A percentile compares a stretch with the other conserved stretches of the same genome.
Conservation (phyloP, 2,113 vertebrate species). For the Cettia cetti region DNA sequence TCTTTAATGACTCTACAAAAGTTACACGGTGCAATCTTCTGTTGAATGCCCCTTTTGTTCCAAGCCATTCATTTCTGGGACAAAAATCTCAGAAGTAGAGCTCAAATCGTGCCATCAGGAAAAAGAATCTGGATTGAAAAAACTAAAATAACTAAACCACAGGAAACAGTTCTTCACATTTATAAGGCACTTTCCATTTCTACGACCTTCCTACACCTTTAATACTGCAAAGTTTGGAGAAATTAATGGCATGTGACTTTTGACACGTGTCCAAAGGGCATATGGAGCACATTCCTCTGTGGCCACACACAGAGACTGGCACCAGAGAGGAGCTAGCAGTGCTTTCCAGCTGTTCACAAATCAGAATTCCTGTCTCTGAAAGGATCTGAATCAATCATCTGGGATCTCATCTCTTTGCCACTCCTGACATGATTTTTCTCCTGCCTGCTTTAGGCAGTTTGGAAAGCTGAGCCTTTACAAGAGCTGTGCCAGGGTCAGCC, state of each 20-base stretch:
- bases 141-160: background rate
- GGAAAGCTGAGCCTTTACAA: background rate
- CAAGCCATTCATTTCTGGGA: background rate
- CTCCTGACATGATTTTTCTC: background rate
- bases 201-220: background rate
- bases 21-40: fast-evolving
- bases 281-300: background rate
- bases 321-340: background rate
- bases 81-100: background rate
- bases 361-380: background rate
- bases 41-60: background rate
- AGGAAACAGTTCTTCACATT: background rate
- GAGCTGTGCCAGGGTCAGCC: background rate
- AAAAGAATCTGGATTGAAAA: background rate
- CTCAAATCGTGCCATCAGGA: background rate
- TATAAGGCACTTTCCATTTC: background rate
- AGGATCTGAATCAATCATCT: background rate
- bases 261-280: background rate
- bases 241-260: background rate
- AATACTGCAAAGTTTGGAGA: background rate
- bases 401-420: background rate
- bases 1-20: background rate
- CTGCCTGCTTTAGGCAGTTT: background rate
- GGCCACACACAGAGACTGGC: background rate
- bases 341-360: background rate